Evolutionary conservation across 2,113 vertebrate species (phyloP), one percentile per base, ranked within the genome.

Genomic region (Rhabdomys dilectus): DNA sequence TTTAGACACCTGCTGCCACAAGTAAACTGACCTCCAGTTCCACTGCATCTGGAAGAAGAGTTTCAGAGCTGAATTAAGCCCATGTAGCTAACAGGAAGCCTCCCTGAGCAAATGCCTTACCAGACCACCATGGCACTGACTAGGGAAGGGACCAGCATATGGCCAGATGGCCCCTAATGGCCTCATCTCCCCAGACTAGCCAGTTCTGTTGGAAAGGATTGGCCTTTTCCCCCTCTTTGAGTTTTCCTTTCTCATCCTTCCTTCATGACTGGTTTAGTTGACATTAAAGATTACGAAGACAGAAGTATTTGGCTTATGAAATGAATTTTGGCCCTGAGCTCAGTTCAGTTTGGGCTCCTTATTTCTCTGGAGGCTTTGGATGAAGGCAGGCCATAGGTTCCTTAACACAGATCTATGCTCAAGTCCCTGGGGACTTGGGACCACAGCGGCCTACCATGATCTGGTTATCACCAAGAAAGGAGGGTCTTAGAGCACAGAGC

Each of bases 111-210:
- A 96, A 98, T 99, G 86, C 99, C 99, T 76, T 99, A 99, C 98
- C 99, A 99, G 98, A 99, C 99, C 98, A 99, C 99, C 48, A 99
- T 99, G 99, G 99, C 99, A 75, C 99, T 99, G 93, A 99, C 99
- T 0, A 68, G 99, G 77, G 99, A 99, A 53, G 99, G 99, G 91
- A 98, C 99, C 93, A 97, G 99, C 51, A 80, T 56, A 29, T 97
- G 99, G 99, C 93, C 97, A 99, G 86, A 85, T 99, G 89, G 99
- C 99, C 1, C 98, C 86, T 99, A 99, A 99, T 99, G 91, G 99
- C 99, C 19, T 98, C 99, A 64, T 99, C 99, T 75, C 99, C 99
- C 73, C 98, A 98, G 97, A 98, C 95, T 98, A 98, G 86, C 68
- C 87, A 98, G 80, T n/a, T 45, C 26, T 76, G 26, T 36, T 92